Conservation (phyloP, 2,797 vertebrate species). For the Notoglanidium macrostoma region DNA sequence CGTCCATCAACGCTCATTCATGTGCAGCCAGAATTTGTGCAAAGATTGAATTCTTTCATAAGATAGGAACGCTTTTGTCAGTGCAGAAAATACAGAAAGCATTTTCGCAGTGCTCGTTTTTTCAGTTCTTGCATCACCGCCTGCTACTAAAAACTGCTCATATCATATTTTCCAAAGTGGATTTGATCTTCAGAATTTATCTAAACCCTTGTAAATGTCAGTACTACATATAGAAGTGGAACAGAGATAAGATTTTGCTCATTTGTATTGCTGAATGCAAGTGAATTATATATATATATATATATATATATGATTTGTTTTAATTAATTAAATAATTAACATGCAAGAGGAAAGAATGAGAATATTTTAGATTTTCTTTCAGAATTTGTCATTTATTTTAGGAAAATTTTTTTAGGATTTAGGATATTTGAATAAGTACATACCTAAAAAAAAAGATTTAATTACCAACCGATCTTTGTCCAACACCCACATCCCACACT, state of each 20-base stretch:
- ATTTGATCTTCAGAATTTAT: conserved; percentile 71
- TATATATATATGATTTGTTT: too few species aligned
- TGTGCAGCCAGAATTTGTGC: neutral
- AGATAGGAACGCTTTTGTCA: neutral
- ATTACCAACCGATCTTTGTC: neutral
- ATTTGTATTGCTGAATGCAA: neutral
- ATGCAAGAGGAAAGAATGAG: neutral
- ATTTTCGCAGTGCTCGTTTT: neutral
- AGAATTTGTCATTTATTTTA: neutral
- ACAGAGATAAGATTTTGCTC: conserved; percentile 49
- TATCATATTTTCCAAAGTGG: conserved; percentile 61
- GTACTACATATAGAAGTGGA: conserved; percentile 71
- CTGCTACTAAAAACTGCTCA: conserved; percentile 62
- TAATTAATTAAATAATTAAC: neutral
- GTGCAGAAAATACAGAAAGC: neutral
- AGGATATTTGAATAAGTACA: neutral
- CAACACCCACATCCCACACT: too few species aligned
- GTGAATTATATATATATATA: too few species aligned
- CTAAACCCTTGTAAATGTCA: conserved; percentile 70
- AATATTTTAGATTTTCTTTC: neutral
- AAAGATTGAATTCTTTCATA: conserved; percentile 10
- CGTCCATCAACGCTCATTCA: conserved; percentile 45
- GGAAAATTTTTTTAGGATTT: neutral
- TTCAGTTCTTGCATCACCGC: conserved; percentile 39
- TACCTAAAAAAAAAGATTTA: neutral